Conservation (phyloP, 1,140 invertebrate genomes). For the Rhyzopertha dominica region DNA sequence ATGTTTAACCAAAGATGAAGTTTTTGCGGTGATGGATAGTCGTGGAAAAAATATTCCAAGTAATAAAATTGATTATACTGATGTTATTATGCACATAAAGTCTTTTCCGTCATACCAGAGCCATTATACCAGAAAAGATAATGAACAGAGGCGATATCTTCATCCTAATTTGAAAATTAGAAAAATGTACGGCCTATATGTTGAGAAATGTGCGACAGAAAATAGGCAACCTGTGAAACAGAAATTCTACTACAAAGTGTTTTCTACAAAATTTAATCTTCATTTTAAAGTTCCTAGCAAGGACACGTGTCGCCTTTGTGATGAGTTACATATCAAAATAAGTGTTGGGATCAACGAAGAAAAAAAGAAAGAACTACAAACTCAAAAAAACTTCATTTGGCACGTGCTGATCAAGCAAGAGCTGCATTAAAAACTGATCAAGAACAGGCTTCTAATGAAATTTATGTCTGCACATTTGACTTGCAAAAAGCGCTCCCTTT, state of each 20-base stretch:
- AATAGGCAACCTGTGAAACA: slow-evolving; percentile 10
- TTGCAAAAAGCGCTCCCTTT: slow-evolving; percentile 20
- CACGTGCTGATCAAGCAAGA: slow-evolving; percentile 6
- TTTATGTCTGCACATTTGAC: slow-evolving; percentile 16
- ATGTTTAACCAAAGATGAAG: slow-evolving; percentile 3
- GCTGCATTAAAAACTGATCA: slow-evolving; percentile 1
- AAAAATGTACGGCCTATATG: slow-evolving; percentile 29
- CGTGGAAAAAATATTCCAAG: slow-evolving; percentile 9
- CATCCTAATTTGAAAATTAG: slow-evolving; percentile 16
- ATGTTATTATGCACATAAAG: slow-evolving; percentile 19
- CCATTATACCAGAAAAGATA: slow-evolving; percentile 19
- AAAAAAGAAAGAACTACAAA: slow-evolving; percentile 25
- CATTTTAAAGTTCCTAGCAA: slow-evolving; percentile 18
- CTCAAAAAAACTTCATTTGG: slow-evolving; percentile 21
- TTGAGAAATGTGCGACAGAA: slow-evolving; percentile 7
- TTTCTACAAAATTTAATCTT: slow-evolving; percentile 18
- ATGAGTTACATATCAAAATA: slow-evolving; percentile 9
- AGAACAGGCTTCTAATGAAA: slow-evolving; percentile 8
- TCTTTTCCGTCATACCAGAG: slow-evolving; percentile 17
- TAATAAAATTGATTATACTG: slow-evolving; percentile 12
- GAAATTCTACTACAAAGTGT: slow-evolving; percentile 13
- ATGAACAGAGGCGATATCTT: slow-evolving; percentile 15
- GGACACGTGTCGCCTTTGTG: slow-evolving; percentile 11
- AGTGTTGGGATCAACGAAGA: slow-evolving; percentile 16
- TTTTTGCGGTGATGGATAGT: slow-evolving; percentile 3